Evolutionary conservation across 2,888 invertebrate species (phyloP).

Genomic region (Nephrotoma guestfalica): DNA sequence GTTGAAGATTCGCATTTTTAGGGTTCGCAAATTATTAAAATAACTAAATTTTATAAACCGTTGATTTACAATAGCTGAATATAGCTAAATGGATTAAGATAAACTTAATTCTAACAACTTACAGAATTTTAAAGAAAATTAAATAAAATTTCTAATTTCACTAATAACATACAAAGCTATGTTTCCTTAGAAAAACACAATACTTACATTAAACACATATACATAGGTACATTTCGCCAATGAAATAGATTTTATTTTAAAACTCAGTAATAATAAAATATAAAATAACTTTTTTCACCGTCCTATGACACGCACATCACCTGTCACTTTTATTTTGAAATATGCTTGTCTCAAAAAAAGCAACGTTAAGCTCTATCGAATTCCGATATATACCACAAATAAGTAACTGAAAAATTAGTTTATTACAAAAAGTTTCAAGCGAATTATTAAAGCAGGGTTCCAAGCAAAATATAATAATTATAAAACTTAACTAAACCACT

Average conservation of each 20-base stretch:
- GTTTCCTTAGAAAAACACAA: neutral
- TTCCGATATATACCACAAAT: neutral
- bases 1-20: too few species aligned
- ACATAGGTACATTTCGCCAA: neutral
- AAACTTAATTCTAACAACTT: neutral
- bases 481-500: neutral
- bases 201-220: neutral
- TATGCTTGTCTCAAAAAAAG: neutral
- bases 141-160: neutral
- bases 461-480: neutral
- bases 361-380: neutral
- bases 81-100: too few species aligned
- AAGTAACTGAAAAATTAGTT: neutral
- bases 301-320: neutral
- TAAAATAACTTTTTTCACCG: neutral
- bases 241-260: neutral
- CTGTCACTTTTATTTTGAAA: neutral
- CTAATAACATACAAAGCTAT: neutral
- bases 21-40: too few species aligned
- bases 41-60: too few species aligned
- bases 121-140: neutral
- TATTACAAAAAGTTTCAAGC: neutral
- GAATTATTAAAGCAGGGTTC: neutral
- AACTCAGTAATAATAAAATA: neutral
- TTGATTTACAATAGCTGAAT: too few species aligned